Percentiles rank a stretch among this genome's conserved stretches.
Conservation (phyloP, 1,140 invertebrate species). For the Heterodera schachtii region DNA sequence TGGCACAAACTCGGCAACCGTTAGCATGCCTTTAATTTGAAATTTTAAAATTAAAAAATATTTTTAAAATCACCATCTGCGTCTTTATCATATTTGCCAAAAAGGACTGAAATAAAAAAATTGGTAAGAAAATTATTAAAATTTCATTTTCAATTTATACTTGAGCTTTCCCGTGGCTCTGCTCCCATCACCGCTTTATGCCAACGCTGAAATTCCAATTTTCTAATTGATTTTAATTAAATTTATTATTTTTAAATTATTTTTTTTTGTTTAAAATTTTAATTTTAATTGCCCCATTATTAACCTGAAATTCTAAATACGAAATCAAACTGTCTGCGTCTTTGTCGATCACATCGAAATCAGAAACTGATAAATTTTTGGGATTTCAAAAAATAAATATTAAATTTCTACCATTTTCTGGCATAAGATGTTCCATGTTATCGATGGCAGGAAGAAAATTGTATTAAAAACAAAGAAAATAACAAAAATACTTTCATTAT, state of each 20-base stretch:
- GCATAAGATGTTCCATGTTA: not conserved
- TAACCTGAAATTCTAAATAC: slow-evolving; percentile 17
- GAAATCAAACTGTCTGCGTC: slow-evolving; percentile 23
- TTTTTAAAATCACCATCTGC: slow-evolving; percentile 20
- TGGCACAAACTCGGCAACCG: slow-evolving; percentile 35
- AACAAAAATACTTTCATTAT: not conserved
- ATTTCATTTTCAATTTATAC: not conserved
- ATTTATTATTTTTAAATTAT: not conserved
- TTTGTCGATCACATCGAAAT: slow-evolving; percentile 37
- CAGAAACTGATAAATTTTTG: slow-evolving; percentile 27
- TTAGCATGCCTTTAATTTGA: slow-evolving; percentile 14
- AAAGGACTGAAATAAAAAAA: slow-evolving; percentile 22
- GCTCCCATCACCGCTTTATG: slow-evolving; percentile 16
- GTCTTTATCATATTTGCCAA: slow-evolving; percentile 29
- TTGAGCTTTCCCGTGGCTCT: slow-evolving; percentile 16
- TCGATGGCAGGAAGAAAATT: not conserved
- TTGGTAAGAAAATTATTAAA: not conserved
- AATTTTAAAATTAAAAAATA: not conserved
- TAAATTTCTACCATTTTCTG: slow-evolving; percentile 1
- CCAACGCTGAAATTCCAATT: slow-evolving; percentile 4
- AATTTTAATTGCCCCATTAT: not conserved
- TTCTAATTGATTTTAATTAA: too few species aligned
- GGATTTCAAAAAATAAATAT: not conserved
- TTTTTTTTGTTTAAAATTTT: not conserved
- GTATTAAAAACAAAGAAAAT: not conserved